Percentiles rank a stretch among this genome's conserved stretches.
phyloP scores from a whole-genome alignment of 1,140 invertebrate species.

The Halyomorpha halys region DNA sequence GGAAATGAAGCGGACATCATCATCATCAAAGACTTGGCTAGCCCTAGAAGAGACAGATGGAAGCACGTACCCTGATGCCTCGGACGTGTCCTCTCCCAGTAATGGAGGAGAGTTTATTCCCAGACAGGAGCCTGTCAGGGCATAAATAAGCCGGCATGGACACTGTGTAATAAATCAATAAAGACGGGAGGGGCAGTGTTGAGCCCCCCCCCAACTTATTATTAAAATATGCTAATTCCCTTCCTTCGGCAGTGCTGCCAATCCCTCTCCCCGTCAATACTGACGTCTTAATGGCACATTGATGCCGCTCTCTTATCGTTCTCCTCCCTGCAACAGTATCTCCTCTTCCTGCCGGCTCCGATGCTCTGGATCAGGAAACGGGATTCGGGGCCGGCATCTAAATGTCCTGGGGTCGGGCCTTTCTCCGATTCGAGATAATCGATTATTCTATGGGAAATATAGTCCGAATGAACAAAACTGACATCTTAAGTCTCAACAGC shows the following conservation, averaged over 20 bases:
- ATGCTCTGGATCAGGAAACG: not conserved
- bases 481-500: too few relatives aligned
- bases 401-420: not conserved
- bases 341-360: too few relatives aligned
- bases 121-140: constrained; percentile 1
- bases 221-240: constrained; percentile 11
- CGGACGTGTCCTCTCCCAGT: too few relatives aligned
- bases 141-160: not conserved
- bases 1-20: too few relatives aligned
- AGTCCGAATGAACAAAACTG: too few relatives aligned
- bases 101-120: too few relatives aligned
- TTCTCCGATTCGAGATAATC: not conserved
- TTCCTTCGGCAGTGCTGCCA: not conserved
- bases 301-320: constrained; percentile 1
- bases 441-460: too few relatives aligned
- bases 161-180: constrained; percentile 8
- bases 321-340: constrained; percentile 1
- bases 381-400: not conserved
- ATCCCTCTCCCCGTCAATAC: constrained; percentile 8
- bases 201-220: constrained; percentile 1
- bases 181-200: not conserved
- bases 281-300: not conserved
- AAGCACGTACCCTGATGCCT: too few relatives aligned
- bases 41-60: too few relatives aligned
- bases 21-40: too few relatives aligned